A percentile compares a stretch with the other conserved stretches of the same genome.
Conservation (phyloP, 2,888 invertebrate genomes). For the Drosophila planitibia region DNA sequence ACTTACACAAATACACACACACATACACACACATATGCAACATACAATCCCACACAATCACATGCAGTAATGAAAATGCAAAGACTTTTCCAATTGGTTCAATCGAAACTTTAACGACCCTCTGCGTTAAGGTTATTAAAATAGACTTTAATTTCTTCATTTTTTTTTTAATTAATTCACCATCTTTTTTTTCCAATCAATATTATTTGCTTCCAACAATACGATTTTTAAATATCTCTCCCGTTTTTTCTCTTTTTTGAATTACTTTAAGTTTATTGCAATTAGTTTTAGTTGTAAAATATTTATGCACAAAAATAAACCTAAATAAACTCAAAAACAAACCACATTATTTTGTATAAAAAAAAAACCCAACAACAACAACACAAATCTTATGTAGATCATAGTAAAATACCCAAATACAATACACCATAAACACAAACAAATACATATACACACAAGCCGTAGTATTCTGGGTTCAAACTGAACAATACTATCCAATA, state of each 20-base stretch:
- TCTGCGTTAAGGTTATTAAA: constrained; percentile 4
- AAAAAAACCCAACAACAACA: constrained; percentile 12
- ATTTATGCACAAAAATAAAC: constrained; percentile 79
- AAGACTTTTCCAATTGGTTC: constrained; percentile 64
- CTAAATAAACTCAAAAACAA: constrained; percentile 64
- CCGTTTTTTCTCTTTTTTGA: constrained; percentile 32
- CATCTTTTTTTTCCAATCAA: constrained; percentile 1
- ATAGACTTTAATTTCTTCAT: constrained; percentile 2
- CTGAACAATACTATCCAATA: neutral
- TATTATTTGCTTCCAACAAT: constrained; percentile 41
- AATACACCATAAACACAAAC: neutral
- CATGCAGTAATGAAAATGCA: constrained; percentile 57
- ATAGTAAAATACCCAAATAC: constrained; percentile 31
- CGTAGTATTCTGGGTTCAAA: neutral
- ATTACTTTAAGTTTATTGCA: constrained; percentile 68
- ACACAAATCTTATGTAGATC: constrained; percentile 18
- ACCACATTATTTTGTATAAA: constrained; percentile 49
- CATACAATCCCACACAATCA: constrained; percentile 32
- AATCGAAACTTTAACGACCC: constrained; percentile 42
- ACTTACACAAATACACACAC: constrained; percentile 18
- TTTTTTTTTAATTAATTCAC: constrained; percentile 14
- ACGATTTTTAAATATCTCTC: constrained; percentile 40
- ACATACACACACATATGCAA: constrained; percentile 14
- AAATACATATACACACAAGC: neutral
- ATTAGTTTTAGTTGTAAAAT: constrained; percentile 75